Percentiles rank a stretch among this genome's conserved stretches.
These are phyloP conservation scores for Chelonus insularis DNA, from an alignment of 1,140 invertebrate species.

Conservation along the genomic window DNA sequence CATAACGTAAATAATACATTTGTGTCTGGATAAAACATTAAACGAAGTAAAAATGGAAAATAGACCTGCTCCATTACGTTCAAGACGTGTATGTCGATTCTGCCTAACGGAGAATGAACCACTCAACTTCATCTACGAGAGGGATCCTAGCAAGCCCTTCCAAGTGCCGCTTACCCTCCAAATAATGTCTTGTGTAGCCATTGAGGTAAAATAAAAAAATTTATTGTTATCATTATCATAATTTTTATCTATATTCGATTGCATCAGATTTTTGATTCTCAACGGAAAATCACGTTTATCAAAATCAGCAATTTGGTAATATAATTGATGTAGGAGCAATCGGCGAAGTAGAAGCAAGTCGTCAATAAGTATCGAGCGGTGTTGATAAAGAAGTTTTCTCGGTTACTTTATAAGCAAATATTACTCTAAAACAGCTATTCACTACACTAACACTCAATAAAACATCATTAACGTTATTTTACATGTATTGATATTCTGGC, in stretches of 20 bases:
- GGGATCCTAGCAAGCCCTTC: slow-evolving; percentile 57
- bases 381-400: slow-evolving; percentile 20
- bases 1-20: slow-evolving; percentile 2
- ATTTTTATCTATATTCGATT: slow-evolving; percentile 8
- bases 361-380: slow-evolving; percentile 15
- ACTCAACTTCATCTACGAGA: slow-evolving; percentile 68
- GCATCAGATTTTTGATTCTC: neutral
- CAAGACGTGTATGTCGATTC: slow-evolving; percentile 72
- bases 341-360: slow-evolving; percentile 22
- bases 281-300: neutral
- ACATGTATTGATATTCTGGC: no score
- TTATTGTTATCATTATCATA: neutral
- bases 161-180: slow-evolving; percentile 69
- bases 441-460: neutral
- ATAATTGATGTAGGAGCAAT: slow-evolving; percentile 27
- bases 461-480: neutral
- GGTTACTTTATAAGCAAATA: slow-evolving; percentile 4
- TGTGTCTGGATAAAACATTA: neutral
- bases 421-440: neutral
- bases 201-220: slow-evolving; percentile 65
- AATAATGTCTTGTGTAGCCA: slow-evolving; percentile 73
- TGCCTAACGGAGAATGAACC: slow-evolving; percentile 66
- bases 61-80: slow-evolving; percentile 62
- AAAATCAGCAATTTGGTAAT: neutral
- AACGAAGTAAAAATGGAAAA: slow-evolving; percentile 61